phyloP scores from a whole-genome alignment of 1,140 invertebrate species.

The Pseudomyrmex dendroicus region DNA sequence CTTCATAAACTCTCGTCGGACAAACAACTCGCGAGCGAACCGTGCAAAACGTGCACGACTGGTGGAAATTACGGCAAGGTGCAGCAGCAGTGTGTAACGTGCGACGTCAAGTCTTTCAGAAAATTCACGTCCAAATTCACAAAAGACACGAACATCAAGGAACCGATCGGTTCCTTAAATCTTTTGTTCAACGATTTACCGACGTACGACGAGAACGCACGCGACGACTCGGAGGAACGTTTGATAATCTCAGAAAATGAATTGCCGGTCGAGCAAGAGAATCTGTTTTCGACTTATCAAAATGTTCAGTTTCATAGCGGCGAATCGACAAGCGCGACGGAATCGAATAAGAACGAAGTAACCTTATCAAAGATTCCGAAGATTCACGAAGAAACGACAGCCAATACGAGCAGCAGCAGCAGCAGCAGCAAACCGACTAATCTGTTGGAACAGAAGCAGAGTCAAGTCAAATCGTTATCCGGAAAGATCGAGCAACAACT shows the following conservation, averaged over 20 bases:
- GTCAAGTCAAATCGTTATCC: conserved; percentile 32
- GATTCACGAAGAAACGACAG: conserved; percentile 41
- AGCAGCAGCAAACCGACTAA: conserved; percentile 48
- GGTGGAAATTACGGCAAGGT: too few species aligned
- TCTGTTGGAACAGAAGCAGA: conserved; percentile 55
- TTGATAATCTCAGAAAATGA: conserved; percentile 86
- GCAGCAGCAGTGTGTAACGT: conserved; percentile 44
- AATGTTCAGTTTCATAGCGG: conserved; percentile 84
- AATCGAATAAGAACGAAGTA: conserved; percentile 69
- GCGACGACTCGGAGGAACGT: conserved; percentile 85
- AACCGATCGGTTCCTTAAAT: conserved; percentile 66
- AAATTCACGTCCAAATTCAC: conserved; percentile 82
- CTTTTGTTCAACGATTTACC: conserved; percentile 80
- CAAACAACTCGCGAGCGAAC: too few species aligned
- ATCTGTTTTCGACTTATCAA: conserved; percentile 86
- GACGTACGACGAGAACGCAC: conserved; percentile 66
- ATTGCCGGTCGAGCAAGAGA: conserved; percentile 85
- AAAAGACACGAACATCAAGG: conserved; percentile 64
- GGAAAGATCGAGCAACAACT: conserved; percentile 43
- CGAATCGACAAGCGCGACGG: conserved; percentile 61
- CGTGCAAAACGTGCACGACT: too few species aligned
- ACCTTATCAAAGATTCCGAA: conserved; percentile 21
- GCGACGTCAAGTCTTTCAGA: conserved; percentile 84
- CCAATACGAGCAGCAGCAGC: conserved; percentile 16
- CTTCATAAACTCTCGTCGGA: not conserved